phyloP scores from a whole-genome alignment of 2,113 vertebrate species.

The Zapornia atra region DNA sequence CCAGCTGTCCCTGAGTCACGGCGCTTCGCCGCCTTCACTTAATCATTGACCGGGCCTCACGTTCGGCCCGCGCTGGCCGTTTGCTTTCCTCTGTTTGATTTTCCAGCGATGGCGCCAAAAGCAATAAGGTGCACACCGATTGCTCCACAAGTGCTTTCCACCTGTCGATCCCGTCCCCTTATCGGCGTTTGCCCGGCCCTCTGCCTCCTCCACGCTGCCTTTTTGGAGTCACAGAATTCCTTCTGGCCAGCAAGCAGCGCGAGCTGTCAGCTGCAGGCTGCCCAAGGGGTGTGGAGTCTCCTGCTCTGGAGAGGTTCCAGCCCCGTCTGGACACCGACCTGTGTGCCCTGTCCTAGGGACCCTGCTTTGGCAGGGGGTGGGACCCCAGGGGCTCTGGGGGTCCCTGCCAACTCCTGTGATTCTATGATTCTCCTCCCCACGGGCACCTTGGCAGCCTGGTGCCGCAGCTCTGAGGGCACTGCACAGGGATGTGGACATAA shows the following conservation, averaged over 20 bases:
- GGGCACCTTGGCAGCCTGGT: not conserved
- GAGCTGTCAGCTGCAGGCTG: too few species aligned
- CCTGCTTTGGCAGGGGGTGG: too few species aligned
- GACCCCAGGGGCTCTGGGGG: too few species aligned
- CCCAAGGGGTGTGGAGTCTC: too few species aligned
- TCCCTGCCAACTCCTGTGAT: too few species aligned
- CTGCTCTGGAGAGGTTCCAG: too few species aligned
- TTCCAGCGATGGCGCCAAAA: not conserved
- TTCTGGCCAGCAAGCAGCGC: not conserved
- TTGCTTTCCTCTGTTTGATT: conserved; percentile 26
- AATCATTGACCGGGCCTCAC: not conserved
- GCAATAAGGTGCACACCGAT: not conserved
- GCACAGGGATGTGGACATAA: not conserved
- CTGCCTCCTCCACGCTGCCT: not conserved
- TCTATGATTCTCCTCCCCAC: too few species aligned
- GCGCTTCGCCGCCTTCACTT: not conserved
- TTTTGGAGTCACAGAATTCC: not conserved
- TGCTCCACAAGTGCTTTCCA: not conserved
- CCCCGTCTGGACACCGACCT: too few species aligned
- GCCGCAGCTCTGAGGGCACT: not conserved
- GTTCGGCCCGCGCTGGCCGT: not conserved
- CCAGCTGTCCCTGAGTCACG: not conserved
- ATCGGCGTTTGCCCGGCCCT: not conserved
- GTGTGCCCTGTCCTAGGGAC: too few species aligned
- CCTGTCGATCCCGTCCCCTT: not conserved